Base-by-base conservation (phyloP, 2,797 vertebrate species). In the Hafferia zeledoni region DNA sequence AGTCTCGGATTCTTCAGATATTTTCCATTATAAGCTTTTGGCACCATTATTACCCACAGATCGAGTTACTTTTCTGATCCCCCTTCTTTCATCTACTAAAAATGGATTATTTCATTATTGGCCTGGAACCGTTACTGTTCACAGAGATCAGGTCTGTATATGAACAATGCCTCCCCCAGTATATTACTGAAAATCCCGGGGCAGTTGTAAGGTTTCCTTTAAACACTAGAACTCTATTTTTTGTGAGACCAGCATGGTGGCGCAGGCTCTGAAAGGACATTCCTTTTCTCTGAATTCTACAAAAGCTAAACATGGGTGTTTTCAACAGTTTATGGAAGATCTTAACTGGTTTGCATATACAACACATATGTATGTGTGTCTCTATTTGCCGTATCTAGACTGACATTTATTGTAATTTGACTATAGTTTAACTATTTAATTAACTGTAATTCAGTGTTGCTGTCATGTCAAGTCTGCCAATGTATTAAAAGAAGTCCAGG, bases 101-200 rank as follows among this genome's bases (percentile, higher is more conserved):
- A 98, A 98, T 97, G 97, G 97, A 98, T 98, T 97, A 97, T 98
- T 98, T 98, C 97, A 97, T 98, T 98, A 98, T 98, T 97, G 97
- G 96, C 91, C 89, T 95, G 96, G 95, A 96, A 97, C 94, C 19
- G 23, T 97, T 97, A 96, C 97, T 97, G 97, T 97, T 98, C 94
- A 68, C 95, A 76, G 87, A 96, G 96, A 95, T 90, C 94, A 94
- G 96, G 93, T 94, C 94, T 95, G 59, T 61, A 87, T 83, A 93
- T 70, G 96, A 96, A 97, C 96, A 96, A 96, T 97, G 94, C 94
- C 70, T 87, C 52, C 67, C 80, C 96, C 75, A 84, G 94, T 94
- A 93, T 94, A 93, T 91, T 95, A 79, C 92, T 75, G 89, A 94
- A 96, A 93, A 95, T 91, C 74, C 96, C 0, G 59, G 10, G 37